These are phyloP conservation scores for Metalampra italica DNA, from an alignment of 2,888 invertebrate species.

Conservation along the genomic window DNA sequence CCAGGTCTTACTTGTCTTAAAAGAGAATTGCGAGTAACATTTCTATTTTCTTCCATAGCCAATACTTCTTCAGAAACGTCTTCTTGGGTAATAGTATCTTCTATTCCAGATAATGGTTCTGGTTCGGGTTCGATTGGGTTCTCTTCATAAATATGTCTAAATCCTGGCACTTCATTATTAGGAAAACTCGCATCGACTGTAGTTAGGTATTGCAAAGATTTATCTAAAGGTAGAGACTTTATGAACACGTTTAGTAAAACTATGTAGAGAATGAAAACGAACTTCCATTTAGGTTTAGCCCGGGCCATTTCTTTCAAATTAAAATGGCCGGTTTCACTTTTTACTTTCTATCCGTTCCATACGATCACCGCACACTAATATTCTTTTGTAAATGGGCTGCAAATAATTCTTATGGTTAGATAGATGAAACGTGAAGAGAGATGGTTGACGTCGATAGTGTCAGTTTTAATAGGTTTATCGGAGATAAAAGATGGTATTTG, in stretches of 20 bases:
- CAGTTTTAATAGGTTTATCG: neutral
- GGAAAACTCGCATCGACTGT: conserved; percentile 1
- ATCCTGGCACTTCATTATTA: conserved; percentile 1
- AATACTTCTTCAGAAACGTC: neutral
- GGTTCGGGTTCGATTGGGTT: too few species aligned
- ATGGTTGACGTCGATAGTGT: conserved; percentile 7
- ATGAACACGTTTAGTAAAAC: conserved; percentile 8
- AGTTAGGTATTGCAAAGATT: neutral
- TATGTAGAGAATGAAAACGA: conserved; percentile 3
- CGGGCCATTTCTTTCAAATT: conserved; percentile 10
- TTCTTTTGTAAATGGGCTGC: conserved; percentile 3
- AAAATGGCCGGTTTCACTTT: conserved; percentile 10
- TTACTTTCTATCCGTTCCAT: conserved; percentile 7
- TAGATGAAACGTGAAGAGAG: conserved; percentile 1
- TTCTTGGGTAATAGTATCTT: neutral
- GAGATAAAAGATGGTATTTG: neutral
- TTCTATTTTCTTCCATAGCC: neutral
- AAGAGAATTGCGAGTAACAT: neutral
- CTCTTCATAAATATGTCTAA: neutral
- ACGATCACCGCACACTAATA: neutral
- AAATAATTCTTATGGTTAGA: conserved; percentile 1
- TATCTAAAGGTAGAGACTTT: conserved; percentile 10
- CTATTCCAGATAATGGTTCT: too few species aligned
- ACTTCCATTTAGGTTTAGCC: conserved; percentile 10
- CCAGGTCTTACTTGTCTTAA: conserved; percentile 43